Conservation (phyloP, 2,113 vertebrate genomes). For the Rhinolophus ferrumequinum region DNA sequence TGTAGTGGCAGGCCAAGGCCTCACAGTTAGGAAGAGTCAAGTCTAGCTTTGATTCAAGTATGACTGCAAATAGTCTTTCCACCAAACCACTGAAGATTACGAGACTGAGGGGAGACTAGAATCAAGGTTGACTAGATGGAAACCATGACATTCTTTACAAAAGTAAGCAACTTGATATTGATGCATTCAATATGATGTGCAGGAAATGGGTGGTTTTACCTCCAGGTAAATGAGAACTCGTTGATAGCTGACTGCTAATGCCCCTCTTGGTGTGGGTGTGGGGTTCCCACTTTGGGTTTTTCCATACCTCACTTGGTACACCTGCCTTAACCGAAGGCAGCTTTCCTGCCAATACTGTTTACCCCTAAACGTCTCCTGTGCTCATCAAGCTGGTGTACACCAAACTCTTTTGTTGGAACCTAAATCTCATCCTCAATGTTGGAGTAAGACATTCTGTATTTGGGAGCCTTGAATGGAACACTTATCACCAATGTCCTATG, state of each 20-base stretch:
- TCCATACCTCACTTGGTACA: background rate
- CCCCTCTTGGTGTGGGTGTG: accelerated
- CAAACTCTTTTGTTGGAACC: background rate
- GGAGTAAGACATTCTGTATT: background rate
- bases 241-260: background rate
- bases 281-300: background rate
- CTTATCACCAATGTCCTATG: background rate
- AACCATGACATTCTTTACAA: background rate
- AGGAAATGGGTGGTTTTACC: background rate
- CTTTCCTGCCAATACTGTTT: background rate
- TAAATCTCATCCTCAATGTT: background rate
- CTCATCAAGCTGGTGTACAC: background rate
- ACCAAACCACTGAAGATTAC: background rate
- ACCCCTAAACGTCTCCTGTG: background rate
- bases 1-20: background rate
- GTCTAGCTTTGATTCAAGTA: background rate
- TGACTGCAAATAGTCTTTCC: background rate
- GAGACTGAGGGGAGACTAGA: background rate
- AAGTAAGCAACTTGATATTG: background rate
- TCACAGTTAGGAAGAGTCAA: background rate
- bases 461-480: background rate
- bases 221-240: background rate
- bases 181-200: background rate
- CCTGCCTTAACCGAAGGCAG: background rate
- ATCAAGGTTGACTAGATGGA: background rate